Base-by-base conservation (phyloP, 2,797 vertebrate species). In the Lithobates pipiens region DNA sequence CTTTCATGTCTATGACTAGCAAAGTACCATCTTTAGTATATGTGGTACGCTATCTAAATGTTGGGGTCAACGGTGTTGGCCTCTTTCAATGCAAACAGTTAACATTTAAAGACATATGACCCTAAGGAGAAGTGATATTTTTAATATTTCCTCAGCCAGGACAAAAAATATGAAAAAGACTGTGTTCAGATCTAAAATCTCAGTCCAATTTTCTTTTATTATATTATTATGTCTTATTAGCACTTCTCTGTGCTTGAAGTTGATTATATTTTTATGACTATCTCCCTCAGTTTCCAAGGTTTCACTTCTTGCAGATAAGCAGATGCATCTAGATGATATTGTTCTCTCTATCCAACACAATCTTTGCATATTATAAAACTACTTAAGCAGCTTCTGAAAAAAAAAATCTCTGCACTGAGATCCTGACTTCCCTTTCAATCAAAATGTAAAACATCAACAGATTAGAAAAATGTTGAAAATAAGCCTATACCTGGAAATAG, bases 241-340 rank as follows among this genome's bases (percentile, higher is more conserved):
- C 57, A 81, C 78, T 76, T 86, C 72, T 70, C 65, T 86, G 34
- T 72, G 80, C 79, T 71, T 82, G 67, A 85, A 77, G 80, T 76
- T 86, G 79, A 82, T 82, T 86, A 81, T 79, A 86, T 86, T 86
- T 82, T 86, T 86, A 61, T 86, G 46, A 81, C 44, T 86, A 68
- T 81, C 34, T 86, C 36, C 76, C 72, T 76, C 67, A 76, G 73
- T 80, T 77, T 86, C 79, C 85, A 34, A 42, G 71, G 74, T 77
- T 77, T 86, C 44, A 82, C 78, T 85, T 44, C 25, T 69, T 82
- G 63, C 72, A 76, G 78, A 86, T 80, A 80, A 86, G 84, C 65
- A 61, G 78, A 76, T 76, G 44, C 77, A 61, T 82, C 73, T 69
- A 82, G 67, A 85, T 72, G 57, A 69, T 77, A 77, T 77, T 86